phyloP scores from a whole-genome alignment of 2,113 vertebrate genomes.

The Ceyx margarethae region DNA sequence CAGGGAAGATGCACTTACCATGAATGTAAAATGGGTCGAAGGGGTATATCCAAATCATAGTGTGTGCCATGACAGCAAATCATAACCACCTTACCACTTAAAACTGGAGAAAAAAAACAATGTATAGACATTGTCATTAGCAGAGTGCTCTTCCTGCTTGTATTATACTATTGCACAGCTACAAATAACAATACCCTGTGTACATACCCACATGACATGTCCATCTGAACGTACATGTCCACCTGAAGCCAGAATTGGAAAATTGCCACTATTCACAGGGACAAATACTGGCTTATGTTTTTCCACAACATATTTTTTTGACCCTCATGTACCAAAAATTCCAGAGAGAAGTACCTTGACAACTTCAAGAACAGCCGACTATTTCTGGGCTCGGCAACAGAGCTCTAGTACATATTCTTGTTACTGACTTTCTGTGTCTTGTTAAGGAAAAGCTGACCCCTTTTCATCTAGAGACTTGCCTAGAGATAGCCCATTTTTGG shows the following conservation, averaged over 20 bases:
- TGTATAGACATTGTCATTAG: not conserved
- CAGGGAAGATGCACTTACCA: not conserved
- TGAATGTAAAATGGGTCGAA: not conserved
- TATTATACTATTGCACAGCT: not conserved
- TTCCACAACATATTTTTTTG: not conserved
- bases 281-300: not conserved
- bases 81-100: not conserved
- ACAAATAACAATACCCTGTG: not conserved
- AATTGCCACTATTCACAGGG: not conserved
- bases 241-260: not conserved
- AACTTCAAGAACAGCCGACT: not conserved
- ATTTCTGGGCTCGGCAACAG: not conserved
- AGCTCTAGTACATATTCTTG: not conserved
- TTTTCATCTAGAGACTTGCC: not conserved
- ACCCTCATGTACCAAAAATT: not conserved
- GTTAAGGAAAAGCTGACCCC: not conserved
- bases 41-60: not conserved
- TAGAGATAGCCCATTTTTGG: not conserved
- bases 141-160: not conserved
- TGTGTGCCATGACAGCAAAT: not conserved
- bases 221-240: not conserved
- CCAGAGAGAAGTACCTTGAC: not conserved
- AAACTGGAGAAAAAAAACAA: not conserved
- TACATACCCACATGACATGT: no score
- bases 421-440: not conserved